These are phyloP conservation scores for Bombus cullumanus DNA, from an alignment of 1,140 invertebrate genomes.

Conservation along the genomic window DNA sequence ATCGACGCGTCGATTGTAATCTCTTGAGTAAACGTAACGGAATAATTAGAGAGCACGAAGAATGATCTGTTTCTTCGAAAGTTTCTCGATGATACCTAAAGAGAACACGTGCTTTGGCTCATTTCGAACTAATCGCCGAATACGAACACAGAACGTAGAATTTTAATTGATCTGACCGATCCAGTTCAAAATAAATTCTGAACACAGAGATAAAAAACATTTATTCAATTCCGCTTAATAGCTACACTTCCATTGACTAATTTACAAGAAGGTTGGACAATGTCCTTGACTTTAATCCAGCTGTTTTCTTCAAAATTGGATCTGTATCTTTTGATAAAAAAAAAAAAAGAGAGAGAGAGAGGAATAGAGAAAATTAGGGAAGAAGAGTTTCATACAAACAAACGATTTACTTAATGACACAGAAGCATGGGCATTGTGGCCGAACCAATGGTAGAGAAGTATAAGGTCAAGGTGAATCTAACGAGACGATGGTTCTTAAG, in stretches of 20 bases:
- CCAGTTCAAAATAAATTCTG: neutral
- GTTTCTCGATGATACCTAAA: neutral
- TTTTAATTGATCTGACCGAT: neutral
- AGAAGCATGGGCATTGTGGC: neutral
- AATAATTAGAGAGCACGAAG: neutral
- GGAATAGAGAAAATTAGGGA: neutral
- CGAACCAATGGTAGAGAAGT: neutral
- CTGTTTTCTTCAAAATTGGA: neutral
- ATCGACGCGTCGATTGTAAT: neutral
- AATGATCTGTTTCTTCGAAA: neutral
- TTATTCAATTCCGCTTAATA: neutral
- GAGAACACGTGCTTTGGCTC: neutral
- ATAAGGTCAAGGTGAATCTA: conserved; percentile 8
- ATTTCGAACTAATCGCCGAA: neutral
- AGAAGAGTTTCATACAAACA: neutral
- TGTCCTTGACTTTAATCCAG: neutral
- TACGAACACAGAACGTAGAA: neutral
- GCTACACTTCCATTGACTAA: neutral
- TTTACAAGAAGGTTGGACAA: neutral
- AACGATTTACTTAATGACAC: neutral
- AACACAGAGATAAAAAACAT: neutral
- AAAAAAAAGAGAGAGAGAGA: neutral
- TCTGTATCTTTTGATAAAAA: neutral
- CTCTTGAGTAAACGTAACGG: neutral
- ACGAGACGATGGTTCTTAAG: neutral